Percentiles rank a stretch among this genome's conserved stretches.
These are phyloP conservation scores for Epinephelus fuscoguttatus DNA, from an alignment of 2,113 vertebrate species.

Conservation along the genomic window DNA sequence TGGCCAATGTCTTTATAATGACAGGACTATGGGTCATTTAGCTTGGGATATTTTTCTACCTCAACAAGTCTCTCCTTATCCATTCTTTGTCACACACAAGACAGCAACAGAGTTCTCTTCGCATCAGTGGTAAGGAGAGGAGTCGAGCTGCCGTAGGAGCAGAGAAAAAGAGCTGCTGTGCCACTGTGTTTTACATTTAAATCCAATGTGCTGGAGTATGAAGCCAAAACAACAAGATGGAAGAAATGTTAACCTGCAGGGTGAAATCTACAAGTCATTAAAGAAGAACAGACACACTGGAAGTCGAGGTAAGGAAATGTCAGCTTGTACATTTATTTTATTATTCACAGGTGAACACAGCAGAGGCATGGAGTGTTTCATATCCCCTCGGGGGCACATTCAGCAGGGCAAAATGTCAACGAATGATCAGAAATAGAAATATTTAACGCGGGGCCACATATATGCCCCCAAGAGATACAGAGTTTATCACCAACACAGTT, in stretches of 20 bases:
- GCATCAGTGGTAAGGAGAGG: no score
- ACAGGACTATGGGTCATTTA: no score
- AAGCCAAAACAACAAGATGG: not conserved
- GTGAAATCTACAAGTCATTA: not conserved
- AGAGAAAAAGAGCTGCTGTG: no score
- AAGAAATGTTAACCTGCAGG: not conserved
- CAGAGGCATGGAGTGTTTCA: constrained; percentile 53
- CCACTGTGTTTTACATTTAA: no score
- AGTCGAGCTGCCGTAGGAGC: no score
- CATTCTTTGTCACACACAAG: no score
- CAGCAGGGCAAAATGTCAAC: constrained; percentile 57
- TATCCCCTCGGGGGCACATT: constrained; percentile 44
- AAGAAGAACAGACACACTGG: constrained; percentile 18
- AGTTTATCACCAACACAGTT: constrained; percentile 49
- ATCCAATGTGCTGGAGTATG: not conserved
- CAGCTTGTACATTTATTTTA: constrained; percentile 71
- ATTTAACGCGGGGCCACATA: constrained; percentile 47
- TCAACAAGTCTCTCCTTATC: no score
- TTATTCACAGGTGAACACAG: constrained; percentile 70
- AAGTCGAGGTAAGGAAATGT: constrained; percentile 53
- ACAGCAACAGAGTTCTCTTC: no score
- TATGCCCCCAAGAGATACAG: constrained; percentile 41
- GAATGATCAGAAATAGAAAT: constrained; percentile 49
- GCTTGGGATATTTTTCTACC: no score
- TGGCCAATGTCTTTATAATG: no score